Conservation (phyloP, 2,888 invertebrate genomes). For the Empis stercorea region DNA sequence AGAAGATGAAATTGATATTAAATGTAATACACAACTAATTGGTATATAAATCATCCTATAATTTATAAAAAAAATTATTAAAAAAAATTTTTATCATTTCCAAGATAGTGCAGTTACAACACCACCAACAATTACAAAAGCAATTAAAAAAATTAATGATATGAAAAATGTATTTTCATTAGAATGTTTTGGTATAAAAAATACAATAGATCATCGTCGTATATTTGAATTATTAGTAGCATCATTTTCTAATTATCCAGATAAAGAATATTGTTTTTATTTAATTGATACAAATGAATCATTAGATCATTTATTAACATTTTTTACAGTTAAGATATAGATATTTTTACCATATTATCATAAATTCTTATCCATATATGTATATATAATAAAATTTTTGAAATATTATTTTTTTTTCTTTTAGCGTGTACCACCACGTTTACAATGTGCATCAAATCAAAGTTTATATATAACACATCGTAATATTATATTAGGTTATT, state of each 20-base stretch:
- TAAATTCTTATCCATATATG: too few species aligned
- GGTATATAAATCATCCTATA: too few species aligned
- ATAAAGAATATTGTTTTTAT: slow-evolving; percentile 37
- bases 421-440: background rate
- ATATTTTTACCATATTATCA: too few species aligned
- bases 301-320: background rate
- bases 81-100: too few species aligned
- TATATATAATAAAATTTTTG: too few species aligned
- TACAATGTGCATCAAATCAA: background rate
- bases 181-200: slow-evolving; percentile 43
- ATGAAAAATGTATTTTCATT: slow-evolving; percentile 45
- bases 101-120: too few species aligned
- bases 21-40: too few species aligned
- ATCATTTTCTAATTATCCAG: slow-evolving; percentile 48
- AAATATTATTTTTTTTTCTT: background rate
- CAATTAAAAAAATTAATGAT: too few species aligned
- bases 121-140: too few species aligned
- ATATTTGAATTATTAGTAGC: slow-evolving; percentile 44
- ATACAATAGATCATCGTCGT: slow-evolving; percentile 39
- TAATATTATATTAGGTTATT: background rate
- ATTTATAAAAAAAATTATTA: too few species aligned
- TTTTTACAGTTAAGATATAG: background rate
- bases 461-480: background rate
- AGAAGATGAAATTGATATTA: too few species aligned
- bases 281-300: background rate